Percentiles rank a stretch among this genome's conserved stretches.
Evolutionary conservation across 2,888 invertebrate genomes (phyloP).

Genomic region (Cheilosia pagana): DNA sequence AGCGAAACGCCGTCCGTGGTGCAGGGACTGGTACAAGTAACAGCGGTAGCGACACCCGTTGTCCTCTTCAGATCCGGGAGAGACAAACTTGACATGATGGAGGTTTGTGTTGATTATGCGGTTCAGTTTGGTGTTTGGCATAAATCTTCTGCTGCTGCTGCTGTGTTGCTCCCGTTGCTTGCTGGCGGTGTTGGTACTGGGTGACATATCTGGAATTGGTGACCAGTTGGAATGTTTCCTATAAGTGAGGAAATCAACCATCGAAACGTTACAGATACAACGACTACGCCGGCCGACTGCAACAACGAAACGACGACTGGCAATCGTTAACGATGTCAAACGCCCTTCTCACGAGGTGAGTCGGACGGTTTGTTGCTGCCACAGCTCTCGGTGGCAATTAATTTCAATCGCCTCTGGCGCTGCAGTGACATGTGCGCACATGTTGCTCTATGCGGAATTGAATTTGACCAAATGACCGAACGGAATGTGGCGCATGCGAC

Average conservation of each 20-base stretch:
- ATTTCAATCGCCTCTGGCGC: constrained; percentile 72
- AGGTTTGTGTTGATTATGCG: constrained; percentile 75
- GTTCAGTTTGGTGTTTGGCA: constrained; percentile 74
- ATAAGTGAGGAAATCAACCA: constrained; percentile 74
- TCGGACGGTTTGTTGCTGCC: constrained; percentile 50
- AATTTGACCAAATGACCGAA: constrained; percentile 71
- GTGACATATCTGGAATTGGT: constrained; percentile 75
- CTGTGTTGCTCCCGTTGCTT: constrained; percentile 60
- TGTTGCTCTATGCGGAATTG: constrained; percentile 67
- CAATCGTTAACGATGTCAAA: constrained; percentile 74
- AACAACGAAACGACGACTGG: constrained; percentile 10
- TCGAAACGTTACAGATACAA: constrained; percentile 59
- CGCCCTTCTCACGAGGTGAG: constrained; percentile 72
- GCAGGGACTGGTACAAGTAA: constrained; percentile 56
- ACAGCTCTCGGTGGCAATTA: constrained; percentile 64
- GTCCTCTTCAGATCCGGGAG: constrained; percentile 71
- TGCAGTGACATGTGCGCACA: constrained; percentile 72
- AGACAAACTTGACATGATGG: constrained; percentile 75
- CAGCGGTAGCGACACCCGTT: constrained; percentile 75
- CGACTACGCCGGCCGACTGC: not conserved
- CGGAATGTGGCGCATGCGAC: constrained; percentile 72
- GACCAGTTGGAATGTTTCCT: constrained; percentile 62
- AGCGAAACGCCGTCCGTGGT: not conserved
- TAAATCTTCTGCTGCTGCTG: constrained; percentile 70
- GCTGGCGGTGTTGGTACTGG: constrained; percentile 59